Base-by-base conservation (phyloP, 2,113 vertebrate genomes). In the Percopsis transmontana region DNA sequence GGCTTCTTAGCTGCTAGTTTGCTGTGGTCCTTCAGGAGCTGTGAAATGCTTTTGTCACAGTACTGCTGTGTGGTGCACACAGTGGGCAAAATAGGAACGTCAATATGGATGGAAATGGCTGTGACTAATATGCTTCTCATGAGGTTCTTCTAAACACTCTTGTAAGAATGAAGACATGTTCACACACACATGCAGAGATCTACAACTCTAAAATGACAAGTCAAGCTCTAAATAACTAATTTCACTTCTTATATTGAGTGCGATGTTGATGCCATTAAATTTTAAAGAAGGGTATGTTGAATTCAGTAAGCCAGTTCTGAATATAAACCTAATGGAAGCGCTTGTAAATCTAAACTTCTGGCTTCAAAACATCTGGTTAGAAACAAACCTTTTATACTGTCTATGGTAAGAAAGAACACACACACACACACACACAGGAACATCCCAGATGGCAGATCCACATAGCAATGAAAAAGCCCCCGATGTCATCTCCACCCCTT, bases 71-170 rank as follows among this genome's bases (percentile, higher is more conserved):
- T 16, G 2, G 66, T 55, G 54, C 27, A 33, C 2, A 12, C 56
- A 66, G 53, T 20, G 27, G 4, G 44, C 15, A 51, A 70, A 54
- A 62, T 52, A 44, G 65, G 48, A 52, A 61, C 70, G 62, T 64
- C 72, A 83, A 81, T 68, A 72, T 55, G 68, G 79, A 62, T 16
- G 75, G 72, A 77, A 68, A 51, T 45, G 58, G 56, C 65, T 73
- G 72, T 77, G 75, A 81, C 15, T n/a, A 27, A 0, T 66, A 18
- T 60, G 40, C 78, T 69, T 71, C 58, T 70, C 70, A 42, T 27
- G 55, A 41, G 41, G 58, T 68, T 40, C 23, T 21, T 70, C 52
- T 12, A 14, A 53, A 79, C 58, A 63, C 24, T 41, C 18, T 18
- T n/a, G 14, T 27, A n/a, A n/a, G n/a, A 53, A 59, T 27, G 63